Evolutionary conservation across 2,888 invertebrate species (phyloP).

Genomic region (Petrolisthes cinctipes): DNA sequence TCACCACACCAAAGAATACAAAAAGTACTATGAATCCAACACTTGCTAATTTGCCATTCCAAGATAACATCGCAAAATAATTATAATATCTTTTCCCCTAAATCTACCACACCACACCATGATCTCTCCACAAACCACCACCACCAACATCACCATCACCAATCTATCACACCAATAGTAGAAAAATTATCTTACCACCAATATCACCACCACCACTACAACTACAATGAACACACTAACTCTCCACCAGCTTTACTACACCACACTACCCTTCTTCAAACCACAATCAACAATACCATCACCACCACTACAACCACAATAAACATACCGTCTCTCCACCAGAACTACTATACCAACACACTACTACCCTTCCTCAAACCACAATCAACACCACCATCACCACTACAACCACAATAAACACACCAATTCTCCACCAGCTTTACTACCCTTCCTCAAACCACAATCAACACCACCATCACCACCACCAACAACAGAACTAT

Average conservation of each 20-base stretch:
- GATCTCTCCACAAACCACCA: too few relatives aligned
- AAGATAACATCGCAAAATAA: too few relatives aligned
- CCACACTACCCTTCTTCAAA: neutral
- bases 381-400: neutral
- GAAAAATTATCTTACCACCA: neutral
- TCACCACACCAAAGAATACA: too few relatives aligned
- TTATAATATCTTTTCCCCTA: too few relatives aligned
- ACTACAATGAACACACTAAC: neutral
- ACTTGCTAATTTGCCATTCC: too few relatives aligned
- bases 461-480: neutral
- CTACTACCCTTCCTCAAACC: neutral
- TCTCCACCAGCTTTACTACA: neutral
- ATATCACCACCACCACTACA: neutral
- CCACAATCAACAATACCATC: neutral
- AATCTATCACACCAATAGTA: neutral
- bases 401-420: neutral
- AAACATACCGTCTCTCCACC: too few relatives aligned
- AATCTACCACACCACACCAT: too few relatives aligned
- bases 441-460: neutral
- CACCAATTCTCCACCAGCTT: neutral
- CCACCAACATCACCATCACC: neutral
- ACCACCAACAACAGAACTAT: neutral
- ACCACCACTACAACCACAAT: neutral
- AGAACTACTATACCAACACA: too few relatives aligned
- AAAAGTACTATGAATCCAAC: too few relatives aligned